Conservation (phyloP, 2,888 invertebrate species). For the Drosophila crucigera region DNA sequence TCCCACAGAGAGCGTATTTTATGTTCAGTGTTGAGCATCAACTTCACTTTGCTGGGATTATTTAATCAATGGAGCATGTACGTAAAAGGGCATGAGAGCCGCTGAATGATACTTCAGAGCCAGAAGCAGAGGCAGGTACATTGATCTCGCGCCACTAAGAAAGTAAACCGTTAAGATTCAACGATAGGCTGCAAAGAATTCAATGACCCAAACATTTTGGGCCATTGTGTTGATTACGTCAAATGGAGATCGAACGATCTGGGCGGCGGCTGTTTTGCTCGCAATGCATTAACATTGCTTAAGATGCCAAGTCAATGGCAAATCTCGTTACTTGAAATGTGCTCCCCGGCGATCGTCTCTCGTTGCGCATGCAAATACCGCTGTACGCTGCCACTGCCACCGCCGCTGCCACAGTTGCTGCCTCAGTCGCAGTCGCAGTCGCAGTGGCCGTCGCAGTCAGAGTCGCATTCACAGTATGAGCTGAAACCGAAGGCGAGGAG, state of each 20-base stretch:
- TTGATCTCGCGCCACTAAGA: slow-evolving; percentile 63
- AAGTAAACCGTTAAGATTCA: slow-evolving; percentile 72
- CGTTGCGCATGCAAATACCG: slow-evolving; percentile 62
- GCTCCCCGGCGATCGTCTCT: slow-evolving; percentile 31
- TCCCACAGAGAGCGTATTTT: slow-evolving; percentile 41
- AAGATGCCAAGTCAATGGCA: slow-evolving; percentile 53
- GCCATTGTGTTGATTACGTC: slow-evolving; percentile 78
- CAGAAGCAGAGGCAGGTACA: slow-evolving; percentile 48
- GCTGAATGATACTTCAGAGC: slow-evolving; percentile 52
- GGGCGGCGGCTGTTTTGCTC: slow-evolving; percentile 53
- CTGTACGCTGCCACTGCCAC: slow-evolving; percentile 5
- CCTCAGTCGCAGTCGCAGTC: neutral
- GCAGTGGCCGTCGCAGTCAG: slow-evolving; percentile 9
- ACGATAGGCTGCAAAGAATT: slow-evolving; percentile 66
- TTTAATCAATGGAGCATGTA: slow-evolving; percentile 73
- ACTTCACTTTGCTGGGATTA: slow-evolving; percentile 50
- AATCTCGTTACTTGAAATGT: slow-evolving; percentile 52
- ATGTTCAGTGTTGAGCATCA: slow-evolving; percentile 6
- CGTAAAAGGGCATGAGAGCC: slow-evolving; percentile 64
- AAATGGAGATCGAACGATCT: slow-evolving; percentile 62
- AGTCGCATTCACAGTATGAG: slow-evolving; percentile 31
- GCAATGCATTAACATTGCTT: slow-evolving; percentile 77
- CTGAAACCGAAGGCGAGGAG: slow-evolving; percentile 55
- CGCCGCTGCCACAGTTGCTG: neutral
- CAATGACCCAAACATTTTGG: slow-evolving; percentile 78